Percentiles rank a stretch among this genome's conserved stretches.
phyloP scores from a whole-genome alignment of 1,140 invertebrate species.

The Paramacrobiotus metropolitanus region DNA sequence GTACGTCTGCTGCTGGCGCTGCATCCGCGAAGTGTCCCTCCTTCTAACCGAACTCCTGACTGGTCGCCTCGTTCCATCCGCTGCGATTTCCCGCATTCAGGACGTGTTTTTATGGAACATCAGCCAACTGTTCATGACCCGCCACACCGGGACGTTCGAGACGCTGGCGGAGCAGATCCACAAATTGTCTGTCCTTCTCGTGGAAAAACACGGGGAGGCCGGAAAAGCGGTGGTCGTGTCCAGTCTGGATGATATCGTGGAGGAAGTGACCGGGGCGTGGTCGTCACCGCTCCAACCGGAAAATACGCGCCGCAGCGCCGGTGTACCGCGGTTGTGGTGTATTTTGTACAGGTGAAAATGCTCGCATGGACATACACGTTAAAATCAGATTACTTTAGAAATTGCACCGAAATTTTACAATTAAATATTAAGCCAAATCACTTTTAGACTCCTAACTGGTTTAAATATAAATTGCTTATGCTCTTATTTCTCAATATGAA shows the following conservation, averaged over 20 bases:
- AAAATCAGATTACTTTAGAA: too few relatives aligned
- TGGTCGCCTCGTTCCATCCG: too few relatives aligned
- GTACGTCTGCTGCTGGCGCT: conserved; percentile 1
- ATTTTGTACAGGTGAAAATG: neutral
- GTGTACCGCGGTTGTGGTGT: neutral
- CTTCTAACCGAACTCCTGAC: too few relatives aligned
- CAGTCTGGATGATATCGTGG: neutral
- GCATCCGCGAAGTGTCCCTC: neutral
- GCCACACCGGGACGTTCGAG: conserved; percentile 1
- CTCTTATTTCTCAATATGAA: too few relatives aligned
- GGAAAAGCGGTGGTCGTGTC: neutral
- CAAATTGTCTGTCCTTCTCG: neutral
- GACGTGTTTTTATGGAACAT: too few relatives aligned
- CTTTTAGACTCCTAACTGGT: too few relatives aligned
- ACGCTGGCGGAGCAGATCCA: neutral
- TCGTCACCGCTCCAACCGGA: neutral
- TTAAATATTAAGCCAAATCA: too few relatives aligned
- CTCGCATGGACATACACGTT: too few relatives aligned
- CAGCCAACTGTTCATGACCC: neutral
- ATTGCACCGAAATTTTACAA: too few relatives aligned
- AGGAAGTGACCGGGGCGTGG: neutral
- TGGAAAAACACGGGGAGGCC: neutral
- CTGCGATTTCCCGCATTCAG: too few relatives aligned
- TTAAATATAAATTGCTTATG: too few relatives aligned
- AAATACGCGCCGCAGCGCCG: neutral